phyloP scores from a whole-genome alignment of 2,888 invertebrate species.

The Blomia tropicalis region DNA sequence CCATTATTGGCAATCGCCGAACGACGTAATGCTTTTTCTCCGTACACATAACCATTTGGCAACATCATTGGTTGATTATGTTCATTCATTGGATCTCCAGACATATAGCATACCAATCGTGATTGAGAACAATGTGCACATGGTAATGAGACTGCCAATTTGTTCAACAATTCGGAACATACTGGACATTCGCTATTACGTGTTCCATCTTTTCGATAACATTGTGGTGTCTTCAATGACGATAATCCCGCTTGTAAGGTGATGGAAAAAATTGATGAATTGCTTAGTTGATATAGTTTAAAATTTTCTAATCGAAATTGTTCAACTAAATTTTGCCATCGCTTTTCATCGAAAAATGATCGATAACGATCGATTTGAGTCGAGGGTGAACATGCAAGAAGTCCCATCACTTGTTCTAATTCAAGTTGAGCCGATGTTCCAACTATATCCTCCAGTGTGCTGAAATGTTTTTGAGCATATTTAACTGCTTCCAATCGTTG shows the following conservation, averaged over 20 bases:
- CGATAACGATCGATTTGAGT: constrained; percentile 43
- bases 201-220: constrained; percentile 40
- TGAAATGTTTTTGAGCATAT: constrained; percentile 83
- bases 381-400: constrained; percentile 74
- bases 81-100: constrained; percentile 79
- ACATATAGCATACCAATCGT: constrained; percentile 73
- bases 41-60: constrained; percentile 94
- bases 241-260: constrained; percentile 83
- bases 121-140: constrained; percentile 88
- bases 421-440: constrained; percentile 54
- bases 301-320: constrained; percentile 89
- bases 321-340: constrained; percentile 66
- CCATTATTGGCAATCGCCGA: constrained; percentile 83
- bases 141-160: constrained; percentile 68
- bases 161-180: constrained; percentile 69
- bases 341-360: constrained; percentile 43
- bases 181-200: constrained; percentile 74
- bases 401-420: constrained; percentile 85
- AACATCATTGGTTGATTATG: constrained; percentile 96
- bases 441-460: constrained; percentile 53
- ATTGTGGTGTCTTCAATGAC: constrained; percentile 71
- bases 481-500: constrained; percentile 73
- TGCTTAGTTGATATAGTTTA: constrained; percentile 77
- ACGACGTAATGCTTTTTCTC: constrained; percentile 73
- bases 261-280: constrained; percentile 76